phyloP scores from a whole-genome alignment of 92 coral and sea anemone genomes.

The Paragorgia papillata region DNA sequence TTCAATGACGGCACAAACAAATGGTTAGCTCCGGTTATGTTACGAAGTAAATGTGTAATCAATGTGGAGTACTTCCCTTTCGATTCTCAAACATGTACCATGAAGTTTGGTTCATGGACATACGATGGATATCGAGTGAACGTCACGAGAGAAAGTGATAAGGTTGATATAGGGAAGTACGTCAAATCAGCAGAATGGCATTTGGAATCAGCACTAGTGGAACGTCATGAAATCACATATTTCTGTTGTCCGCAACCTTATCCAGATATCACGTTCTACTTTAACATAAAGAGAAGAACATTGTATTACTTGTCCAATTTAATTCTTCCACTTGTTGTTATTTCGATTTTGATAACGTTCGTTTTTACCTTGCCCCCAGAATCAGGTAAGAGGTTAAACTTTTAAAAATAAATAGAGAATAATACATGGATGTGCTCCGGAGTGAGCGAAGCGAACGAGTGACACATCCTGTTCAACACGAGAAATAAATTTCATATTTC shows the following conservation, averaged over 20 bases:
- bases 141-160: constrained; percentile 74
- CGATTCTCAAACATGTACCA: constrained; percentile 80
- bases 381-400: constrained; percentile 85
- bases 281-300: constrained; percentile 79
- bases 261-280: constrained; percentile 90
- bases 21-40: constrained; percentile 91
- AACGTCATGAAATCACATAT: constrained; percentile 75
- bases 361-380: constrained; percentile 94
- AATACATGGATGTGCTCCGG: no score
- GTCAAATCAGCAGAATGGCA: constrained; percentile 88
- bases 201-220: constrained; percentile 68
- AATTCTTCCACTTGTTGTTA: constrained; percentile 91
- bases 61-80: constrained; percentile 92
- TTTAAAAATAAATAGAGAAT: no score
- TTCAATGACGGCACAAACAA: constrained; percentile 76
- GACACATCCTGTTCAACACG: no score
- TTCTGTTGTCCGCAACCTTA: constrained; percentile 97
- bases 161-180: constrained; percentile 80
- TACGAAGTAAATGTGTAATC: constrained; percentile 92
- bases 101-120: constrained; percentile 99
- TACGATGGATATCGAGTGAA: constrained; percentile 93
- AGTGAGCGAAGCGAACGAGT: no score
- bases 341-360: constrained; percentile 82
- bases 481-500: no score
- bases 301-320: constrained; percentile 95